Conservation (phyloP, 2,888 invertebrate genomes). For the Scrobipalpa costella region DNA sequence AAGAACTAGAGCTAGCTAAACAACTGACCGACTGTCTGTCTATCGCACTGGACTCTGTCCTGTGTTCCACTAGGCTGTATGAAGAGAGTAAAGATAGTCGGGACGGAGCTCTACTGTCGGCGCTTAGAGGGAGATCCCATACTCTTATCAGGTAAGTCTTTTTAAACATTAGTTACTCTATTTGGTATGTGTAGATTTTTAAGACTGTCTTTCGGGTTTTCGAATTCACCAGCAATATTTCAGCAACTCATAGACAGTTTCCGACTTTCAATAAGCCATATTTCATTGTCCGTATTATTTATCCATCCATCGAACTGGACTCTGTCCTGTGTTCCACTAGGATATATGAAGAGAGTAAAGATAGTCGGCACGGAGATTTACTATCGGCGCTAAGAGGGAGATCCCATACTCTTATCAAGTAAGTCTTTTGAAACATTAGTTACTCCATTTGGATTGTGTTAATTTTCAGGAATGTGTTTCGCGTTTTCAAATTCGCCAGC, state of each 20-base stretch:
- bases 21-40: conserved; percentile 62
- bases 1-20: conserved; percentile 56
- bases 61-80: conserved; percentile 49
- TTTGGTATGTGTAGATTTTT: too few relatives aligned
- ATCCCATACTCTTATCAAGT: conserved; percentile 65
- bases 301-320: conserved; percentile 58
- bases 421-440: conserved; percentile 36
- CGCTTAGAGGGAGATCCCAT: conserved; percentile 54
- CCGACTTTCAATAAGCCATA: too few relatives aligned
- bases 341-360: conserved; percentile 40
- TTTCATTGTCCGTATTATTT: too few relatives aligned
- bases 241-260: too few relatives aligned
- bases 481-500: too few relatives aligned
- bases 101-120: conserved; percentile 39
- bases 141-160: conserved; percentile 60
- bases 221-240: too few relatives aligned
- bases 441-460: too few relatives aligned
- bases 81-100: conserved; percentile 38
- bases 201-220: too few relatives aligned
- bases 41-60: conserved; percentile 57
- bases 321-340: conserved; percentile 55
- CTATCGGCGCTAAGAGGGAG: conserved; percentile 48
- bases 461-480: too few relatives aligned
- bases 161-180: too few relatives aligned
- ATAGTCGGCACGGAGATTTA: conserved; percentile 37